Evolutionary conservation across 2,888 invertebrate species (phyloP).

Genomic region (Beris chalybata): DNA sequence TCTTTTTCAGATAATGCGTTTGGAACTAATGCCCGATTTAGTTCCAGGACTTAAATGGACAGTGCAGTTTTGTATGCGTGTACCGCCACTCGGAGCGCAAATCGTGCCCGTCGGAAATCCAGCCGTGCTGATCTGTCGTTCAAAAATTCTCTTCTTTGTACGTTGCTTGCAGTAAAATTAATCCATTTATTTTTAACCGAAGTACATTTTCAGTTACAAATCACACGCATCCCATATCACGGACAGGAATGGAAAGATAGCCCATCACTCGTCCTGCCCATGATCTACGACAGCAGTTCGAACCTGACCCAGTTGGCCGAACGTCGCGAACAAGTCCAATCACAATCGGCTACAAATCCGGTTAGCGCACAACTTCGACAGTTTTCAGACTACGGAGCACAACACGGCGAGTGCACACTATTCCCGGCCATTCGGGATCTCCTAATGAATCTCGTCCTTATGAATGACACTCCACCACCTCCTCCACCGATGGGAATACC

Average conservation of each 20-base stretch:
- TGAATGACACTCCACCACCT: conserved; percentile 71
- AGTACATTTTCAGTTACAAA: conserved; percentile 64
- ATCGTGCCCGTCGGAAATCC: conserved; percentile 90
- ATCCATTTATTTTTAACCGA: conserved; percentile 2
- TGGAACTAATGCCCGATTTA: conserved; percentile 64
- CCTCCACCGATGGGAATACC: conserved; percentile 44
- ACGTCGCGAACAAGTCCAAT: conserved; percentile 68
- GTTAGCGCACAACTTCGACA: conserved; percentile 67
- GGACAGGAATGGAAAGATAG: conserved; percentile 69
- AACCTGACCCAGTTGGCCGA: conserved; percentile 88
- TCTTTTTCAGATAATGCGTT: conserved; percentile 52
- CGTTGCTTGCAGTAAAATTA: conserved; percentile 50
- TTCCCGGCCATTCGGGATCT: conserved; percentile 90
- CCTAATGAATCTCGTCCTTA: conserved; percentile 78
- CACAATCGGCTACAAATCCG: conserved; percentile 63
- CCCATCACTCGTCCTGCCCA: conserved; percentile 77
- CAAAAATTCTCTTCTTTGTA: conserved; percentile 91
- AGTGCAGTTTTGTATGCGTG: conserved; percentile 88
- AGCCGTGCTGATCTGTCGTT: conserved; percentile 80
- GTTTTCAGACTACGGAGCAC: conserved; percentile 73
- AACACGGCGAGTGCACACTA: conserved; percentile 86
- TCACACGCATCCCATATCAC: conserved; percentile 68
- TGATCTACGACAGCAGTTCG: conserved; percentile 85
- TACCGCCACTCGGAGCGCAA: conserved; percentile 83
- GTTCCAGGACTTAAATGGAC: conserved; percentile 79